Evolutionary conservation across 2,797 vertebrate species (phyloP).

Genomic region (Pseudochirops cupreus): DNA sequence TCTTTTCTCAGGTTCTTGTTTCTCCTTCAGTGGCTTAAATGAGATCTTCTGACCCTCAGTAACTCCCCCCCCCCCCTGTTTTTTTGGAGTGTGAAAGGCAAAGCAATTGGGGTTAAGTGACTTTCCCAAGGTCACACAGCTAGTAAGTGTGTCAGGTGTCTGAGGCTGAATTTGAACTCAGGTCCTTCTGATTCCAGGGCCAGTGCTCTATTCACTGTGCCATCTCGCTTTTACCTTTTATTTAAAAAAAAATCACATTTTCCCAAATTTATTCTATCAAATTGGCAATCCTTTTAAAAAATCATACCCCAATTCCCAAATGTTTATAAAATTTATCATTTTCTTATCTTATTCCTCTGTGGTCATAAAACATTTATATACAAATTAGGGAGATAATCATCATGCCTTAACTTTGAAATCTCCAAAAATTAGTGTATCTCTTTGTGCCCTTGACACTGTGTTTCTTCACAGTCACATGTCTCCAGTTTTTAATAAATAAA

Average conservation of each 20-base stretch:
- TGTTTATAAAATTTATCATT: neutral
- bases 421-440: neutral
- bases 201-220: too few species aligned
- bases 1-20: neutral
- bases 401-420: neutral
- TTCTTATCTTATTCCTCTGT: neutral
- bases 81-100: too few species aligned
- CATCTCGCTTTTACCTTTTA: neutral
- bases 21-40: neutral
- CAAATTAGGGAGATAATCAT: neutral
- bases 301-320: neutral
- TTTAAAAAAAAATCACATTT: neutral
- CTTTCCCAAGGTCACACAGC: too few species aligned
- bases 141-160: too few species aligned
- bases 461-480: neutral
- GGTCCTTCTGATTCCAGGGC: too few species aligned
- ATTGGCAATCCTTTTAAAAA: neutral
- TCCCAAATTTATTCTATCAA: neutral
- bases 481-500: neutral
- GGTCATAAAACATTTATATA: neutral
- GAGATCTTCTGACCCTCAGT: neutral
- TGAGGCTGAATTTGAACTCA: too few species aligned
- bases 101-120: too few species aligned
- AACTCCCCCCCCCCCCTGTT: too few species aligned
- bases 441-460: neutral